Base-by-base conservation (phyloP, 2,797 vertebrate species). In the Lindbergichthys nudifrons region DNA sequence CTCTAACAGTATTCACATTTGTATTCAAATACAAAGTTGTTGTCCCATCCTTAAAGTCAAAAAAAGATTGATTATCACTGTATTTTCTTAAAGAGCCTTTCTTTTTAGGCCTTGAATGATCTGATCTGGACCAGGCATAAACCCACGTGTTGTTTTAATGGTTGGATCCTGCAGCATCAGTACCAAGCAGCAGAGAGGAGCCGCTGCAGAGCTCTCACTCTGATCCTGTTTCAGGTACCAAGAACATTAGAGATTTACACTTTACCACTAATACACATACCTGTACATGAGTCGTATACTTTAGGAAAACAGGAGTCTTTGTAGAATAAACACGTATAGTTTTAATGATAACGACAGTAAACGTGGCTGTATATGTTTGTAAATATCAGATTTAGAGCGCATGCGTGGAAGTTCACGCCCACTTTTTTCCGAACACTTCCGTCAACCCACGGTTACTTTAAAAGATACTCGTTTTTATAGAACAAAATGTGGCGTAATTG, bases 381-480 rank as follows among this genome's bases (percentile, higher is more conserved):
- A 14, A 18, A 19, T 13, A 8, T 18, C 26, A 10, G 3, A 0
- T 0, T 3, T 1, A 53, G 5, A 36, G 60, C 72, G 78, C 84
- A 80, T 82, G 87, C 75, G 76, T 65, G 30, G 19, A 84, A 66
- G 73, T 80, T 46, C 30, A 88, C 81, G 84, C 82, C 79, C 71
- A 78, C 82, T 81, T 83, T 77, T 73, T 59, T 39, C 5, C 50
- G 42, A 51, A 23, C 18, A 41, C 53, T 19, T 45, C 21, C 23
- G 39, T 68, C 18, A 26, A 46, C 19, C 14, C 2, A 11, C 0
- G 4, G 7, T 54, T 16, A n/a, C 0, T 43, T 51, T 8, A 15
- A 14, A 9, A 43, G 42, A 76, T 10, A 36, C 1, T 15, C 10
- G 5, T 5, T 0, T 15, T 2, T 14, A 0, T 48, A 26, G 60